These are phyloP conservation scores for Artibeus jamaicensis DNA, from an alignment of 2,797 vertebrate species.

Conservation along the genomic window DNA sequence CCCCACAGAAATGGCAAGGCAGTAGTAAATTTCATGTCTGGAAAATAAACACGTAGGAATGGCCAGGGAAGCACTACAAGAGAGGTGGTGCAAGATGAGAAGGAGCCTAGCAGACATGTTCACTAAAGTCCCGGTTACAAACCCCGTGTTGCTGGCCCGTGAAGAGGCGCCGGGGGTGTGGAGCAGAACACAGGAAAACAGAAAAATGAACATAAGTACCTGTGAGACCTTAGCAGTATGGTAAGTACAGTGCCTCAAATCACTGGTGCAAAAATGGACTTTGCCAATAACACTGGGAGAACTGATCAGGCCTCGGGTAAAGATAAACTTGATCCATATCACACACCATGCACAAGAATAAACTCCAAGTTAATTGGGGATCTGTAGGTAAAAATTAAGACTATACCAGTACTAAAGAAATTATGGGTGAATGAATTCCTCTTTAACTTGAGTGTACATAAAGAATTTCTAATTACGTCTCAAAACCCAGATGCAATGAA, in stretches of 20 bases:
- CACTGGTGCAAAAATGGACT: background rate
- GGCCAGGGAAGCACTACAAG: background rate
- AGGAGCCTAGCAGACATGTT: background rate
- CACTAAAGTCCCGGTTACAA: background rate
- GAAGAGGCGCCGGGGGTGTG: background rate
- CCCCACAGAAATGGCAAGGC: background rate
- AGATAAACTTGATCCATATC: background rate
- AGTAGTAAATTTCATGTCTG: background rate
- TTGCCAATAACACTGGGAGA: background rate
- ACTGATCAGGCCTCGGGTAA: background rate
- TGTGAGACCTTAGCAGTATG: background rate
- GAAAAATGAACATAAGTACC: background rate
- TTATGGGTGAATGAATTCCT: background rate
- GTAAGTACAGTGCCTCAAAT: background rate
- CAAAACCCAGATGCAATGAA: background rate
- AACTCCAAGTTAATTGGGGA: background rate
- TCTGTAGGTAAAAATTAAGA: background rate
- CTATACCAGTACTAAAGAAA: background rate
- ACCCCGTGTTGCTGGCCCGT: background rate
- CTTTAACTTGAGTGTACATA: background rate
- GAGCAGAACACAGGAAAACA: background rate
- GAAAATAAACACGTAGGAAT: background rate
- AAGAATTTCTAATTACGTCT: background rate
- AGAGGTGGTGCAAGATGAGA: background rate
- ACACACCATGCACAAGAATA: background rate